Base-by-base conservation (phyloP, 2,797 vertebrate genomes). In the Peromyscus nudipes region DNA sequence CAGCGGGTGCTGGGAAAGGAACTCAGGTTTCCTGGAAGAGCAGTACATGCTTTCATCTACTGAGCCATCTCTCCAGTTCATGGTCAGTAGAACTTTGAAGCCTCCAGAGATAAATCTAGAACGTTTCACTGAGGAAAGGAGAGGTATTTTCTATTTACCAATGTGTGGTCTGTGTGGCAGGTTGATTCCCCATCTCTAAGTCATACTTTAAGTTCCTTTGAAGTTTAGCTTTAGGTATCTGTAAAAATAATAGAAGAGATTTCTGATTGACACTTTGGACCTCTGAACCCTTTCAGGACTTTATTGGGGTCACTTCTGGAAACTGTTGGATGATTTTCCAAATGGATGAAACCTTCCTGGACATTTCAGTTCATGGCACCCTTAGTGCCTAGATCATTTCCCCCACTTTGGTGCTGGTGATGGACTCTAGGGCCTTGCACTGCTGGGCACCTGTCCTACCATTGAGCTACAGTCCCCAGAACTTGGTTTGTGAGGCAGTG, bases 221-320 rank as follows among this genome's bases (percentile, higher is more conserved):
- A 92, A 96, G 37, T 85, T 71, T 69, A 79, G 29, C 83, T 92
- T 89, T 43, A 40, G 4, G 37, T 75, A 10, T 73, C 75, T 94
- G 64, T 92, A 91, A 92, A 75, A 96, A 73, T 62, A 37, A 55
- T 75, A 55, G 79, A 37, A 4, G 29, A 79, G 67, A 64, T 87
- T 88, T 81, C 76, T 40, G 60, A 67, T 27, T 77, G 67, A 57
- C 27, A 27, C 1, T 46, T 64, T 57, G 37, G 85, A 57, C n/a
- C 64, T 69, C n/a, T 77, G 64, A 46, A 27, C 23, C 62, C 34
- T 81, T 83, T 57, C 46, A 67, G 52, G 37, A 14, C 64, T 60
- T 90, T 34, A 71, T 37, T 89, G 34, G 10, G 29, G 88, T 73
- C 31, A 31, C 49, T 92, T 91, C n/a, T 81, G 62, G 49, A 62